Percentiles rank a stretch among this genome's conserved stretches.
These are phyloP conservation scores for Passer montanus DNA, from an alignment of 2,113 vertebrate genomes.

Conservation along the genomic window DNA sequence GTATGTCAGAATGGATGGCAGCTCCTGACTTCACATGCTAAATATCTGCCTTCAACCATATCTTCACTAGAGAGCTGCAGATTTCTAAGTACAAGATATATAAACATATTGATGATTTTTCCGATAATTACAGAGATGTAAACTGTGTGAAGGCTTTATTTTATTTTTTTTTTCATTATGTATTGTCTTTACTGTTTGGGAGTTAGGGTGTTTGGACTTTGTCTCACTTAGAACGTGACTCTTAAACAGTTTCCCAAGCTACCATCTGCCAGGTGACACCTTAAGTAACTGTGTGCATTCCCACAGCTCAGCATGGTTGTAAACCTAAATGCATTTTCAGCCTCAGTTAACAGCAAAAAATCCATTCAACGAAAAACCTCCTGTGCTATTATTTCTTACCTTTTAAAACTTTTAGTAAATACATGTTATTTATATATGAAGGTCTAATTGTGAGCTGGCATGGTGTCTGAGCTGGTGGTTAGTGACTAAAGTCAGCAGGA, in stretches of 20 bases:
- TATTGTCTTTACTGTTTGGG: neutral
- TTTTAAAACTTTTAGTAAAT: neutral
- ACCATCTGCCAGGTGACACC: slow-evolving; percentile 15
- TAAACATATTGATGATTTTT: neutral
- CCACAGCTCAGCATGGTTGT: neutral
- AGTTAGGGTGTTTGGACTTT: neutral
- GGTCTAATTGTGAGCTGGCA: neutral
- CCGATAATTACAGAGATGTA: neutral
- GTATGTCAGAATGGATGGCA: neutral
- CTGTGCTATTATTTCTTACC: neutral
- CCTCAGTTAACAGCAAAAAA: neutral
- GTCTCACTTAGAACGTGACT: neutral
- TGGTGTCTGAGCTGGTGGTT: neutral
- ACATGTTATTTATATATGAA: neutral
- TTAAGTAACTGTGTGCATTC: neutral
- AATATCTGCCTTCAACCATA: neutral
- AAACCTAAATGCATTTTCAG: neutral
- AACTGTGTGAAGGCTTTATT: neutral
- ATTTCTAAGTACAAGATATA: neutral
- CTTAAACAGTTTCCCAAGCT: neutral
- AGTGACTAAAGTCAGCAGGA: neutral
- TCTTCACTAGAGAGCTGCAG: neutral
- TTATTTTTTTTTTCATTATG: neutral
- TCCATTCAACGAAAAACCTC: neutral
- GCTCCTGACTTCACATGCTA: neutral